Evolutionary conservation across 2,113 vertebrate genomes (phyloP).

Genomic region (Tympanuchus pallidicinctus): DNA sequence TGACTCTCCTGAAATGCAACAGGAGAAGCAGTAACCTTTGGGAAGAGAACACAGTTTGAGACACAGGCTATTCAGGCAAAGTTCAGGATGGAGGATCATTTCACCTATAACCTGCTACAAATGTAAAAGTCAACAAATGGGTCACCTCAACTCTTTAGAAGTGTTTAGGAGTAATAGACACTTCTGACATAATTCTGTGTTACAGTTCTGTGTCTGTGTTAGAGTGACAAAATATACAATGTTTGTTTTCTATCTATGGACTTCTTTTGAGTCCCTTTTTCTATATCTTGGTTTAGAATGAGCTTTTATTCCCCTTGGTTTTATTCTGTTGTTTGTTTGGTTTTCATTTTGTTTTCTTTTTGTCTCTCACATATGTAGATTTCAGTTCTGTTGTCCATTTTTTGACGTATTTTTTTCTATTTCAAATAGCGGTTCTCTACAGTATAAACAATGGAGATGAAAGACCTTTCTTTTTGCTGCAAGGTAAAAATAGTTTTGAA

Average conservation of each 20-base stretch:
- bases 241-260: not conserved
- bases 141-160: not conserved
- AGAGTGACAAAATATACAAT: not conserved
- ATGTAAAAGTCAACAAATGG: not conserved
- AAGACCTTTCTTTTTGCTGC: not conserved
- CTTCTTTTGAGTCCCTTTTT: not conserved
- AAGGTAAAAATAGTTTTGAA: not conserved
- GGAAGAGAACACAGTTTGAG: not conserved
- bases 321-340: not conserved
- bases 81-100: not conserved
- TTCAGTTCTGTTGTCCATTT: not conserved
- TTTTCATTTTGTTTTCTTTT: not conserved
- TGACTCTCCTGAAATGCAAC: not conserved
- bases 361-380: not conserved
- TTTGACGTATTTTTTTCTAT: not conserved
- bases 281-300: not conserved
- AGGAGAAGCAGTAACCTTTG: not conserved
- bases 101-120: not conserved
- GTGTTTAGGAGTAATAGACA: not conserved
- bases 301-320: not conserved
- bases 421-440: not conserved
- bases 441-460: not conserved
- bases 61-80: not conserved
- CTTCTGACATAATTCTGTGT: not conserved
- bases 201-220: not conserved